Base-by-base conservation (phyloP, 2,888 invertebrate species). In the Plebejus anna region DNA sequence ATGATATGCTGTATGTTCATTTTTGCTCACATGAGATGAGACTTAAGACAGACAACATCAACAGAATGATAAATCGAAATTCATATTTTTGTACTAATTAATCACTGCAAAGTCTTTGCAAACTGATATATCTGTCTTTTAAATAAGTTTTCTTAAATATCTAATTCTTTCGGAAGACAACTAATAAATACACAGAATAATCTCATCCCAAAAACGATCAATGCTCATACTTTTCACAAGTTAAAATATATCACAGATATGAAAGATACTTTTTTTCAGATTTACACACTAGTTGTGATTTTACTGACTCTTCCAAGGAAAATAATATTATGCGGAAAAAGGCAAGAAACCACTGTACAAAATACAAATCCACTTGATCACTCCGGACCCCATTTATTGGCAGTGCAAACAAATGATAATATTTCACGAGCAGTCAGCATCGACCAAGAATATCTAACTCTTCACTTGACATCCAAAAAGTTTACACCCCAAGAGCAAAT, bases 381-480 rank as follows among this genome's bases (percentile, higher is more conserved):
- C 22, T 71, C 42, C 28, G 11, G 28, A 51, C 28, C 32, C 13
- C 32, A 73, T 73, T 32, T 5, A 32, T 13, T 55, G 73, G 51
- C 28, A 61, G 42, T 59, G 47, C 70, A 76, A 71, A 76, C n/a
- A 57, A 57, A 42, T 73, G 32, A 71, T 42, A 76, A 38, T 38
- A 77, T 55, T 61, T 59, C 22, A 57, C 70, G 71, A 36, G 61
- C 32, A 76, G 70, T 28, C n/a, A 79, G 70, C 73, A 78, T 66
- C 83, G 87, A 87, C 89, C 88, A 90, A 87, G 83, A 66, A 72
- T 82, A 76, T 78, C 77, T 79, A 82, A 91, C 94, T 93, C 94
- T 94, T 94, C 94, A 94, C 94, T 87, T 90, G 91, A 94, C 82
- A 89, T 91, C 92, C 92, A 88, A 82, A 85, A 87, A 82, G 80